Evolutionary conservation across 2,888 invertebrate genomes (phyloP).

Genomic region (Nowickia ferox): DNA sequence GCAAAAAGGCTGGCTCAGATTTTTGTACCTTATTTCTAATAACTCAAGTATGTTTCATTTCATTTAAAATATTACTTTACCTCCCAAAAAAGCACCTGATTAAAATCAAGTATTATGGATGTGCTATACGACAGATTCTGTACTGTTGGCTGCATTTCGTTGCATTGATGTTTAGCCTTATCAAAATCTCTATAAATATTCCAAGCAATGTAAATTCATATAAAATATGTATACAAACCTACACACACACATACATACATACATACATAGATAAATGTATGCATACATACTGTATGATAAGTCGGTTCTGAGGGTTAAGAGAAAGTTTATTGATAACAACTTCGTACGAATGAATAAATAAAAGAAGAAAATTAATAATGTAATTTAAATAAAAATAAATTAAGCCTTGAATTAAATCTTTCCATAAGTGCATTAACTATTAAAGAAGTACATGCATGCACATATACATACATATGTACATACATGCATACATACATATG

Average conservation of each 20-base stretch:
- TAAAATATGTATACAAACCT: too few species aligned
- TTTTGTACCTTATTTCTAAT: too few species aligned
- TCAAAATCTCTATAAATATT: slow-evolving; percentile 5
- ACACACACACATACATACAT: not conserved
- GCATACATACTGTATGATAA: slow-evolving; percentile 16
- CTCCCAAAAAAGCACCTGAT: too few species aligned
- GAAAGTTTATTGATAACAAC: slow-evolving; percentile 46
- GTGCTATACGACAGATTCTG: not conserved
- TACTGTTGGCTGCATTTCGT: not conserved
- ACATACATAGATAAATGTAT: not conserved
- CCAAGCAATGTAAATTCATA: not conserved
- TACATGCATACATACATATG: too few species aligned
- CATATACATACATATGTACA: too few species aligned
- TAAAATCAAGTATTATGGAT: too few species aligned
- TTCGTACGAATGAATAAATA: not conserved
- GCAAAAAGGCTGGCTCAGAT: too few species aligned
- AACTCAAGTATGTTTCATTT: too few species aligned
- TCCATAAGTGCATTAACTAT: not conserved
- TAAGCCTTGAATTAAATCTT: slow-evolving; percentile 26
- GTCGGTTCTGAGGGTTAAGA: not conserved
- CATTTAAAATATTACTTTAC: too few species aligned
- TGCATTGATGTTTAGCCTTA: not conserved
- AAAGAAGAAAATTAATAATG: not conserved
- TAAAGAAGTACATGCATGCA: too few species aligned
- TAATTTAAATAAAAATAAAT: not conserved